Conservation (phyloP, 2,888 invertebrate species). For the Coenonympha arcania region DNA sequence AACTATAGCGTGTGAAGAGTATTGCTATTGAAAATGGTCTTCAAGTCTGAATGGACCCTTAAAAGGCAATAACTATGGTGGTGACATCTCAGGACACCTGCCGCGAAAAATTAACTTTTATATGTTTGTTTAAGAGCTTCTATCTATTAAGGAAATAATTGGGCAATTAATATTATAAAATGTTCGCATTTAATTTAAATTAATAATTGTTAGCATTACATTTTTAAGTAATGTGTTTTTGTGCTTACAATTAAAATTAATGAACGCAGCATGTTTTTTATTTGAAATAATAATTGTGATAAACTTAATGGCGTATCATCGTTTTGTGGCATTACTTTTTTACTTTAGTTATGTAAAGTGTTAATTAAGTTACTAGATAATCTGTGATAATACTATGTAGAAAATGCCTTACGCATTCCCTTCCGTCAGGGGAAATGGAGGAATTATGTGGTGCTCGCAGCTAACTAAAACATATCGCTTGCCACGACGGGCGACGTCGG, state of each 20-base stretch:
- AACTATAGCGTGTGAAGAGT: too few species aligned
- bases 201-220: background rate
- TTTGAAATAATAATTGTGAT: background rate
- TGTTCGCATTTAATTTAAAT: slow-evolving; percentile 4
- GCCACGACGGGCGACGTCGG: too few species aligned
- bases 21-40: too few species aligned
- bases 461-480: too few species aligned
- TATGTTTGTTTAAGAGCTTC: slow-evolving; percentile 16
- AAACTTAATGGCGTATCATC: background rate
- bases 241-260: slow-evolving; percentile 1
- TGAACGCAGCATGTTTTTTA: slow-evolving; percentile 3
- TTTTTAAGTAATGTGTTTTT: background rate
- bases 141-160: slow-evolving; percentile 21
- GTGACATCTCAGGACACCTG: slow-evolving; percentile 19
- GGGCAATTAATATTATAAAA: slow-evolving; percentile 14
- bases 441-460: too few species aligned
- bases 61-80: background rate
- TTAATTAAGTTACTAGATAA: too few species aligned
- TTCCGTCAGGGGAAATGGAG: too few species aligned
- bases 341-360: too few species aligned
- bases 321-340: too few species aligned
- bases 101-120: slow-evolving; percentile 14
- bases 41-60: background rate
- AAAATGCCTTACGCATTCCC: too few species aligned
- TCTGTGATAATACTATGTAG: too few species aligned